Evolutionary conservation across 2,113 vertebrate species (phyloP).

Genomic region (Zosterops hypoxanthus): DNA sequence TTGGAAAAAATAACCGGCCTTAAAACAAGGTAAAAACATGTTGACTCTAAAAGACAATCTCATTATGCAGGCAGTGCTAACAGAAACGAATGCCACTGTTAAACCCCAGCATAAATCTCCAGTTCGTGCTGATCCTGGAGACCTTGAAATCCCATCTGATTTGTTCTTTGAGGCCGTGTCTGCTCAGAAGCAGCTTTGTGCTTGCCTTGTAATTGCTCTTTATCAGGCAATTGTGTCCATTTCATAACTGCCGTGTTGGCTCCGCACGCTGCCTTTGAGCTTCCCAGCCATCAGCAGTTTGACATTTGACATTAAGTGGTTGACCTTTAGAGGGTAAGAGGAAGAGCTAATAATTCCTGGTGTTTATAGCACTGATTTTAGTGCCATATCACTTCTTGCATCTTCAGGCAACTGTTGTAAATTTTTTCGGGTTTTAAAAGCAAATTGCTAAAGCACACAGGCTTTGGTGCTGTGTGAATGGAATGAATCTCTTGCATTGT

Average conservation of each 20-base stretch:
- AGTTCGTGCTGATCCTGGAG: constrained; percentile 47
- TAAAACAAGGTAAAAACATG: constrained; percentile 12
- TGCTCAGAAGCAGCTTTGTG: constrained; percentile 25
- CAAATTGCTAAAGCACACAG: neutral
- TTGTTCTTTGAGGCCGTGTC: constrained; percentile 8
- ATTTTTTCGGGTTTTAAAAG: neutral
- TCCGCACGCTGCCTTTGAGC: neutral
- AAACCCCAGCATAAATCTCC: constrained; percentile 11
- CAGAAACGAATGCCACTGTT: constrained; percentile 17
- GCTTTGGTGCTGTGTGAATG: neutral
- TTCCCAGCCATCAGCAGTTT: constrained; percentile 10
- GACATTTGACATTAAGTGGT: constrained; percentile 40
- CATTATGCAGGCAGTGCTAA: constrained; percentile 36
- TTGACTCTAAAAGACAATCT: constrained; percentile 39
- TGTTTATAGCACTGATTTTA: constrained; percentile 1
- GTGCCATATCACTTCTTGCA: neutral
- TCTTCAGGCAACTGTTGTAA: neutral
- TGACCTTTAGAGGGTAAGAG: constrained; percentile 41
- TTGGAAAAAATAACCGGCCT: neutral
- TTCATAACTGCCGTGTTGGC: neutral
- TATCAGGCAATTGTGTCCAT: constrained; percentile 40
- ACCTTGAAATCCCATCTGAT: constrained; percentile 56
- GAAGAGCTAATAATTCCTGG: constrained; percentile 20
- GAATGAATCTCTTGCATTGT: neutral
- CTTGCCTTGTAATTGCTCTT: constrained; percentile 48